Conservation (phyloP, 2,797 vertebrate genomes). For the Denticeps clupeoides region DNA sequence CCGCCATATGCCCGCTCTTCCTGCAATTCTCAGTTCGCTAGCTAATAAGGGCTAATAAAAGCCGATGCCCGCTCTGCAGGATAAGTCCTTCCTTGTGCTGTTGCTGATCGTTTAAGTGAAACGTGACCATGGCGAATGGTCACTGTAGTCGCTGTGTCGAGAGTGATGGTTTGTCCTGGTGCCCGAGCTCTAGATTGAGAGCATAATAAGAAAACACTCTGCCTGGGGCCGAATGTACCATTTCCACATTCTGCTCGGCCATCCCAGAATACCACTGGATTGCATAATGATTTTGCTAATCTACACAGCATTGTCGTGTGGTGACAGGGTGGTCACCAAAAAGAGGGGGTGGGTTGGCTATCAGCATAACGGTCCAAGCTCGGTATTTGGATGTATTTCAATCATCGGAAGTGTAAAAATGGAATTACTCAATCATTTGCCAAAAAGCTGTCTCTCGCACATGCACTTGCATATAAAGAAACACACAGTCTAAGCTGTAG, state of each 20-base stretch:
- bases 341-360: background rate
- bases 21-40: too few species aligned
- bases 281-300: constrained; percentile 4
- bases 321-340: constrained; percentile 8
- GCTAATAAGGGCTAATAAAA: too few species aligned
- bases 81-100: too few species aligned
- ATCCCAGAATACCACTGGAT: background rate
- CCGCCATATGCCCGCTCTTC: too few species aligned
- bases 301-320: constrained; percentile 17
- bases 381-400: constrained; percentile 11
- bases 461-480: background rate
- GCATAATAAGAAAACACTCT: too few species aligned
- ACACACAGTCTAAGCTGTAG: background rate
- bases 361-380: constrained; percentile 9
- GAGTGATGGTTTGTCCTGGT: constrained; percentile 1
- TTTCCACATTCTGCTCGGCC: constrained; percentile 5
- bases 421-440: background rate
- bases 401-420: constrained; percentile 5
- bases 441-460: background rate
- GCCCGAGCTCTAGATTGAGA: too few species aligned
- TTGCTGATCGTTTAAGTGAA: constrained; percentile 8
- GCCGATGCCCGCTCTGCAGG: too few species aligned
- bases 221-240: too few species aligned
- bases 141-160: background rate
- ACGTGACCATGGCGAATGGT: background rate